Base-by-base conservation (phyloP, 2,888 invertebrate genomes). In the Anodontia alba region DNA sequence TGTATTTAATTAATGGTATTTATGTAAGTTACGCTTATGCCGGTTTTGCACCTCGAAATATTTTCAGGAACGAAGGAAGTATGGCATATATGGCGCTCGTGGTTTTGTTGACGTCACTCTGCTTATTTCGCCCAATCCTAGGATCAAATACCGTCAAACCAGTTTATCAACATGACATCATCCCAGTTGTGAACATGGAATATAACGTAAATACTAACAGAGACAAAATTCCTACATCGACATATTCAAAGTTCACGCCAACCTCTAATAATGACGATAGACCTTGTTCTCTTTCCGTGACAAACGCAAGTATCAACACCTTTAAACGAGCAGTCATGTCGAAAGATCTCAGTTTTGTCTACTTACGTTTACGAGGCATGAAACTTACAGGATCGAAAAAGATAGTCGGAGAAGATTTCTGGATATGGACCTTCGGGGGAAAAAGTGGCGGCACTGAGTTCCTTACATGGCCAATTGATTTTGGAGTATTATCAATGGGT, bases 391-490 rank as follows among this genome's bases (percentile, higher is more conserved):
- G 57, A 26, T 57, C 57, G 17, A 26, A 57, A 57, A 26, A 1
- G 57, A 57, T 57, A 17, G 57, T 57, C 8, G 57, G 57, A 26
- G 57, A 57, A 57, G 57, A 57, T 20, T 57, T 57, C 17, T 57
- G 57, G 57, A 26, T 57, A 26, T 57, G 57, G 57, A 57, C 57
- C 3, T 57, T 26, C 29, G 29, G 2, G 3, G 57, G 57, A 7
- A 10, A 57, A 57, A 29, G 26, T 10, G 57, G 57, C 20, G 57
- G 57, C 5, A 10, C 7, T 26, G 57, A 57, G 20, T 57, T 57
- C 17, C 29, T 57, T 7, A 57, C 8, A 8, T 57, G 57, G 57
- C 57, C 29, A 7, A 20, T 57, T 26, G 29, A 26, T 57, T 57
- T 57, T 26, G 23, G 23, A 5, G 57, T 57, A 5, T 57, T 57